phyloP scores from a whole-genome alignment of 2,113 vertebrate species.

The Genyomyrus donnyi region DNA sequence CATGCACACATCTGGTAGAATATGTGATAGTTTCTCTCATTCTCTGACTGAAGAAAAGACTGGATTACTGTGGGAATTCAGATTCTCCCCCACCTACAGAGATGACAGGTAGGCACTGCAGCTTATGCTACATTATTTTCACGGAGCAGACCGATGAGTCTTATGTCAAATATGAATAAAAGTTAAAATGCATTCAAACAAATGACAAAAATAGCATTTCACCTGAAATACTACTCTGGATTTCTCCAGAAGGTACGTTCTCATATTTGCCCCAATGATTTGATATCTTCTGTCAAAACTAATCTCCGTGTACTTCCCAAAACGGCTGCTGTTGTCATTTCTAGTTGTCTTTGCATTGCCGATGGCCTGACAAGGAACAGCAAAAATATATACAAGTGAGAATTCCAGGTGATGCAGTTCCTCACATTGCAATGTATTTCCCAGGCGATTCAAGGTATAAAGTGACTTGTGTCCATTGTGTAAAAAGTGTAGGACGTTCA shows the following conservation, averaged over 20 bases:
- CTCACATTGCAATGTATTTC: neutral
- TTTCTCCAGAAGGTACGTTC: constrained; percentile 94
- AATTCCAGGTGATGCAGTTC: neutral
- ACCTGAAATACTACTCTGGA: constrained; percentile 97
- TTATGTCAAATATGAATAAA: neutral
- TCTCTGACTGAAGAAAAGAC: constrained; percentile 72
- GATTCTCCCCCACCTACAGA: neutral
- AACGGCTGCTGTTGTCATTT: constrained; percentile 96
- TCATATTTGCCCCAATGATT: constrained; percentile 95
- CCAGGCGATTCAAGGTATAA: neutral
- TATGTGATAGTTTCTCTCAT: constrained; percentile 95
- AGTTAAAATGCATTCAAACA: neutral
- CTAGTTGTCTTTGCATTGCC: constrained; percentile 96
- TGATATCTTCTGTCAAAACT: constrained; percentile 79
- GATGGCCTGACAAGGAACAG: constrained; percentile 66
- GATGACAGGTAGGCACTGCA: neutral
- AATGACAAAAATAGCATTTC: constrained; percentile 17
- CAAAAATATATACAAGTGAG: neutral
- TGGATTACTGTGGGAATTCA: constrained; percentile 7
- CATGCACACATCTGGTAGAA: constrained; percentile 96
- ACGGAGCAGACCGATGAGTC: neutral
- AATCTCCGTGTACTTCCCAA: constrained; percentile 96
- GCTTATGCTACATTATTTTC: neutral
- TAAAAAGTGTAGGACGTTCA: neutral
- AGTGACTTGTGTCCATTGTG: neutral